Conservation (phyloP, 2,113 vertebrate species). For the Heliornis fulica region DNA sequence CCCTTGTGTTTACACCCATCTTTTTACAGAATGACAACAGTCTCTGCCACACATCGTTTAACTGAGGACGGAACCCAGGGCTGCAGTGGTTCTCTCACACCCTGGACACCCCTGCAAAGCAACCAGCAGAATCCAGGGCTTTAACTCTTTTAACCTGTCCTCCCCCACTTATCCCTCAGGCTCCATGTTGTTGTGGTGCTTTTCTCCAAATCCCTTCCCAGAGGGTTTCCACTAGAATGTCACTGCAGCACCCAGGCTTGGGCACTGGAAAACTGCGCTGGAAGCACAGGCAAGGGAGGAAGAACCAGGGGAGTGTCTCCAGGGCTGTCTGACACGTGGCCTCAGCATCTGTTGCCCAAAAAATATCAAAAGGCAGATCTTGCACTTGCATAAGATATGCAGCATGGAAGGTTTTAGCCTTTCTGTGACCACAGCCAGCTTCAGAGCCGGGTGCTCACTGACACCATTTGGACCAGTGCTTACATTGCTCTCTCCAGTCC, state of each 20-base stretch:
- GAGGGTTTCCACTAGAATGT: not conserved
- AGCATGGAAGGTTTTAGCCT: not conserved
- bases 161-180: not conserved
- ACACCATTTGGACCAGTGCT: not conserved
- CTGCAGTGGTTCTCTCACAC: not conserved
- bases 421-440: not conserved
- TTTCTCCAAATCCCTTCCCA: conserved; percentile 3
- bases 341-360: conserved; percentile 13
- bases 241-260: not conserved
- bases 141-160: not conserved
- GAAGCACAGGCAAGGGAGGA: not conserved
- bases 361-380: not conserved
- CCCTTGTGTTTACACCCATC: not conserved
- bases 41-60: not conserved
- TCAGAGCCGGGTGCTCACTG: not conserved
- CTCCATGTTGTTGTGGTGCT: not conserved
- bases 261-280: not conserved
- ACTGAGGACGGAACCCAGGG: not conserved
- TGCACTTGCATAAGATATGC: not conserved
- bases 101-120: not conserved
- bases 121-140: not conserved
- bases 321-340: conserved; percentile 3
- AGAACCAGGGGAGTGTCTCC: not conserved
- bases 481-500: not conserved
- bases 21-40: not conserved